A percentile compares a stretch with the other conserved stretches of the same genome.
These are phyloP conservation scores for Diuraphis noxia DNA, from an alignment of 1,140 invertebrate species.

Conservation along the genomic window DNA sequence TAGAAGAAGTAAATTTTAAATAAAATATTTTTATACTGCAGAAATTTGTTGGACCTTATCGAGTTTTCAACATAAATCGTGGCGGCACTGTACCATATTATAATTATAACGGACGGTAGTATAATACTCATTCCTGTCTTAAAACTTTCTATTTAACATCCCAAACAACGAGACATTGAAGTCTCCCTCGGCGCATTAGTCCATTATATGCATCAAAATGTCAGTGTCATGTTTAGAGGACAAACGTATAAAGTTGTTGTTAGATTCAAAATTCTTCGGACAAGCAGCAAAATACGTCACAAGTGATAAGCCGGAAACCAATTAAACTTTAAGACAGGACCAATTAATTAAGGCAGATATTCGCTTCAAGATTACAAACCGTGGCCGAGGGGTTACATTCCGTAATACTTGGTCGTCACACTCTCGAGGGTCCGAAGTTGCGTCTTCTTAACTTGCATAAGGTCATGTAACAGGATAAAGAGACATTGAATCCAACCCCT, in stretches of 20 bases:
- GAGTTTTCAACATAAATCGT: not conserved
- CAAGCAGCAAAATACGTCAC: conserved; percentile 30
- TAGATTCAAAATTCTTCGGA: conserved; percentile 26
- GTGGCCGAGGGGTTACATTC: conserved; percentile 41
- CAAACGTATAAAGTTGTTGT: not conserved
- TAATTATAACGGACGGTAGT: not conserved
- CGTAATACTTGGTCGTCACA: not conserved
- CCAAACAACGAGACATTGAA: not conserved
- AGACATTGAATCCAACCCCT: not conserved
- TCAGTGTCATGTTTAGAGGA: conserved; percentile 24
- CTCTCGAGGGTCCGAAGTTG: conserved; percentile 37
- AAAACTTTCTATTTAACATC: not conserved
- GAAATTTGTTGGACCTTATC: not conserved
- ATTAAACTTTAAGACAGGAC: conserved; percentile 52
- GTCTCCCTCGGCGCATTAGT: conserved; percentile 22
- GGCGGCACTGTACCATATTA: not conserved
- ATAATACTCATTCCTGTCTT: not conserved
- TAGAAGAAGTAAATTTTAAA: not conserved
- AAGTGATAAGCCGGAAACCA: conserved; percentile 37
- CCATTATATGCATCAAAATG: conserved; percentile 2
- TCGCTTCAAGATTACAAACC: conserved; percentile 37
- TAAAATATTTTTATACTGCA: not conserved
- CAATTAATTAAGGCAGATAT: conserved; percentile 52
- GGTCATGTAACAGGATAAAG: conserved; percentile 16
- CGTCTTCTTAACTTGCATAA: conserved; percentile 35